phyloP scores from a whole-genome alignment of 2,888 invertebrate species.

The Catocala fraxini region DNA sequence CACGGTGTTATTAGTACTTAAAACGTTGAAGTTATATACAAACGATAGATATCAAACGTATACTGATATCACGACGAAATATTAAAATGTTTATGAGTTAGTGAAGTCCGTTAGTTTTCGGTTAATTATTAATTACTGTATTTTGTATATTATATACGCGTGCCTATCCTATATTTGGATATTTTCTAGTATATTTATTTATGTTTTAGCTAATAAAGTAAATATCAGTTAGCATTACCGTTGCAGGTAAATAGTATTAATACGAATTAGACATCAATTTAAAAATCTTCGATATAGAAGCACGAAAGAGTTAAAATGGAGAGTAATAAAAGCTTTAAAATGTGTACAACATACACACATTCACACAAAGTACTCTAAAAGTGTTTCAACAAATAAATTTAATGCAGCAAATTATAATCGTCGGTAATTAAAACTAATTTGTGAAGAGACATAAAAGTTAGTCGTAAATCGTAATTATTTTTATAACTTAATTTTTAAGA shows the following conservation, averaged over 20 bases:
- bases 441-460: slow-evolving; percentile 6
- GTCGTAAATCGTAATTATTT: slow-evolving; percentile 21
- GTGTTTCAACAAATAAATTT: neutral
- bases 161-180: neutral
- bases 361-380: no score
- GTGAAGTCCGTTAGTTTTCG: slow-evolving; percentile 46
- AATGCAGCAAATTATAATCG: slow-evolving; percentile 8
- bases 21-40: slow-evolving; percentile 74
- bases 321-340: no score
- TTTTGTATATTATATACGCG: neutral
- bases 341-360: no score
- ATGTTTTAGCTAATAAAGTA: no score
- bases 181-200: neutral
- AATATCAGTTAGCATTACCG: no score
- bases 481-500: slow-evolving; percentile 35
- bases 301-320: no score
- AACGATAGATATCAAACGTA: slow-evolving; percentile 77
- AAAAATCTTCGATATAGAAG: no score
- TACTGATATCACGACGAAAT: slow-evolving; percentile 69
- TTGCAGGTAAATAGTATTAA: no score
- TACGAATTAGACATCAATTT: no score
- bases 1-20: slow-evolving; percentile 74
- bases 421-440: slow-evolving; percentile 12
- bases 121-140: slow-evolving; percentile 3
- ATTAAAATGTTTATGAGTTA: slow-evolving; percentile 64